These are phyloP conservation scores for Salvator merianae DNA, from an alignment of 2,113 vertebrate genomes.

Conservation along the genomic window DNA sequence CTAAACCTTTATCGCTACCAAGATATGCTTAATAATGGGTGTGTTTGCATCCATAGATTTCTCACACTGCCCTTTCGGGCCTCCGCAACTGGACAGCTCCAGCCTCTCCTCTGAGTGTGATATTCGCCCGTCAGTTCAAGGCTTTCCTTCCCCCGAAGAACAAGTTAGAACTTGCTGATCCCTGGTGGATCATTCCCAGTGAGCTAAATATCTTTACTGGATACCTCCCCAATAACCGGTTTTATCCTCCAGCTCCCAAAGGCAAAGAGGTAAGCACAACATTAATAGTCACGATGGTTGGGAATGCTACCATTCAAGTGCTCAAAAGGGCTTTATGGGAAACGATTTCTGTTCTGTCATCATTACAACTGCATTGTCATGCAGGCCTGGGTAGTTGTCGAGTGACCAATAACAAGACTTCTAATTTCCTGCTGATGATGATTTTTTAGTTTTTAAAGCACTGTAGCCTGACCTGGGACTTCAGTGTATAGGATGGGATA, in stretches of 20 bases:
- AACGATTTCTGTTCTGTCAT: too few relatives aligned
- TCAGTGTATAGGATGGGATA: too few relatives aligned
- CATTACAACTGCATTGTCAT: too few relatives aligned
- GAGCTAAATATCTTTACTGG: conserved; percentile 95
- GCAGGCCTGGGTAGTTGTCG: too few relatives aligned
- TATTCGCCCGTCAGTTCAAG: conserved; percentile 86
- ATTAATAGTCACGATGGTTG: not conserved
- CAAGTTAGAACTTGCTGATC: conserved; percentile 83
- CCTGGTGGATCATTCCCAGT: conserved; percentile 94
- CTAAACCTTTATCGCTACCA: not conserved
- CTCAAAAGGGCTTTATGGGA: too few relatives aligned
- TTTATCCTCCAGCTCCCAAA: conserved; percentile 88
- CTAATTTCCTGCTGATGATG: too few relatives aligned
- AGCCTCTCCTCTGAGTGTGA: conserved; percentile 71
- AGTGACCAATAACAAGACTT: too few relatives aligned
- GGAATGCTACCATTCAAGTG: too few relatives aligned
- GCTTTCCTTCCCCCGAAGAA: conserved; percentile 88
- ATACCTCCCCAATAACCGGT: conserved; percentile 94
- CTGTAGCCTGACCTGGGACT: too few relatives aligned
- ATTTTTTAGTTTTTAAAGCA: too few relatives aligned
- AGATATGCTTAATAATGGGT: not conserved
- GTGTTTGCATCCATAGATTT: conserved; percentile 76
- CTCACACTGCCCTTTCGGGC: conserved; percentile 86
- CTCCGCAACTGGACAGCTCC: conserved; percentile 89
- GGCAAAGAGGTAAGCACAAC: conserved; percentile 88